Conservation (phyloP, 2,113 vertebrate species). For the Pholis gunnellus region DNA sequence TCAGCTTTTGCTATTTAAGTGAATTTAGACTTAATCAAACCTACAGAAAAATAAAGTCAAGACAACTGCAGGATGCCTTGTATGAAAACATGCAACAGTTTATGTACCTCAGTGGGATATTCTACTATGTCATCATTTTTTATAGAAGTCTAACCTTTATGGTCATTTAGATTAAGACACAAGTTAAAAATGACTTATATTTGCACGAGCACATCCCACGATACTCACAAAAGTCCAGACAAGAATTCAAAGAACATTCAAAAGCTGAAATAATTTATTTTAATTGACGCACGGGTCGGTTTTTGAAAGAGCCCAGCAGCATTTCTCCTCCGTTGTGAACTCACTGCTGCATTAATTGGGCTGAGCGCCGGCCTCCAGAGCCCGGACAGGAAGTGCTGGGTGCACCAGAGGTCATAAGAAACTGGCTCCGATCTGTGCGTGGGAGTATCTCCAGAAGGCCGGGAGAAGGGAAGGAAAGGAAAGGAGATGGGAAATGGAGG, state of each 20-base stretch:
- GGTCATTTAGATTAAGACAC: not conserved
- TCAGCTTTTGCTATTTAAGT: too few species aligned
- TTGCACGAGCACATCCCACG: not conserved
- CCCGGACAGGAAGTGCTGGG: constrained; percentile 65
- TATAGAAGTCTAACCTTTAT: not conserved
- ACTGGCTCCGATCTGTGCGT: constrained; percentile 42
- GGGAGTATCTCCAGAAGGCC: constrained; percentile 56
- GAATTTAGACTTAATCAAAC: not conserved
- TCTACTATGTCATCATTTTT: not conserved
- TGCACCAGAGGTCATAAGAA: constrained; percentile 67
- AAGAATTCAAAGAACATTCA: not conserved
- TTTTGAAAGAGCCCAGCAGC: constrained; percentile 8
- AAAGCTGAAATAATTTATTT: not conserved
- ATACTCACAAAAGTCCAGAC: not conserved
- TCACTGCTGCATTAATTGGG: constrained; percentile 48
- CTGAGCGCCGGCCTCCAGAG: constrained; percentile 45
- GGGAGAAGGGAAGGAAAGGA: constrained; percentile 20
- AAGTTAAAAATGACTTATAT: not conserved
- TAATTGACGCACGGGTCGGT: not conserved
- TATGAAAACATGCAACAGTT: not conserved
- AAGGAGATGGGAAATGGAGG: constrained; percentile 22
- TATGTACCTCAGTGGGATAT: not conserved
- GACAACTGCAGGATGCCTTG: not conserved
- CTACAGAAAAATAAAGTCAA: not conserved
- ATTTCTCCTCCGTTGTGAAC: constrained; percentile 19